Conservation (phyloP, 2,888 invertebrate genomes). For the Sialis fuliginosa region DNA sequence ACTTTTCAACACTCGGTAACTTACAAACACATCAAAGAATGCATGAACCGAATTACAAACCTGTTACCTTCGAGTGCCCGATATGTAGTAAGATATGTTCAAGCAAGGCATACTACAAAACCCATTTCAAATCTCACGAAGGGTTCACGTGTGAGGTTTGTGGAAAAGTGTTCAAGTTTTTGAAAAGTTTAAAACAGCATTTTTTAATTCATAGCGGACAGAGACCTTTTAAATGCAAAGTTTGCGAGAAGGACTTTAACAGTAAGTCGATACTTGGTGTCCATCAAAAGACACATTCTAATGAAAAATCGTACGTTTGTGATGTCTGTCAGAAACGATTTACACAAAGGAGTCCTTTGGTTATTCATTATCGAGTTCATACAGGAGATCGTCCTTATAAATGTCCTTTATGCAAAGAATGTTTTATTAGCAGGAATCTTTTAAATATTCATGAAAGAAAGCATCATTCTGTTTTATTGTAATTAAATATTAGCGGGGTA, state of each 20-base stretch:
- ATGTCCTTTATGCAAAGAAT: slow-evolving; percentile 20
- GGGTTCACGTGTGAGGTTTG: slow-evolving; percentile 30
- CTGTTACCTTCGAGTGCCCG: slow-evolving; percentile 15
- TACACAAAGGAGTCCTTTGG: slow-evolving; percentile 9
- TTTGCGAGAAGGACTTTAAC: slow-evolving; percentile 28
- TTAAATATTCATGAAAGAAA: not conserved
- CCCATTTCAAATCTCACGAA: slow-evolving; percentile 11
- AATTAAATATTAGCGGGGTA: too few species aligned
- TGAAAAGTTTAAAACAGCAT: slow-evolving; percentile 28
- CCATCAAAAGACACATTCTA: slow-evolving; percentile 27
- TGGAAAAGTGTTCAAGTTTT: slow-evolving; percentile 29
- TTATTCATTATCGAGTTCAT: slow-evolving; percentile 29
- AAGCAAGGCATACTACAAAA: slow-evolving; percentile 9
- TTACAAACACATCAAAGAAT: slow-evolving; percentile 6
- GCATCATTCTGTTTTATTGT: too few species aligned
- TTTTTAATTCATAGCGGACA: slow-evolving; percentile 28
- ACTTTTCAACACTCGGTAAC: slow-evolving; percentile 6
- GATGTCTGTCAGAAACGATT: slow-evolving; percentile 5
- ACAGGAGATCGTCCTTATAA: slow-evolving; percentile 32
- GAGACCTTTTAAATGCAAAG: slow-evolving; percentile 27
- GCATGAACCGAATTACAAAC: slow-evolving; percentile 12
- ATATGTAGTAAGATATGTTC: slow-evolving; percentile 19
- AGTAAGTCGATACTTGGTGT: slow-evolving; percentile 26
- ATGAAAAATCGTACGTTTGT: slow-evolving; percentile 26
- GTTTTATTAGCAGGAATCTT: slow-evolving; percentile 13